Base-by-base conservation (phyloP, 2,797 vertebrate species). In the Sebastes steindachneri region DNA sequence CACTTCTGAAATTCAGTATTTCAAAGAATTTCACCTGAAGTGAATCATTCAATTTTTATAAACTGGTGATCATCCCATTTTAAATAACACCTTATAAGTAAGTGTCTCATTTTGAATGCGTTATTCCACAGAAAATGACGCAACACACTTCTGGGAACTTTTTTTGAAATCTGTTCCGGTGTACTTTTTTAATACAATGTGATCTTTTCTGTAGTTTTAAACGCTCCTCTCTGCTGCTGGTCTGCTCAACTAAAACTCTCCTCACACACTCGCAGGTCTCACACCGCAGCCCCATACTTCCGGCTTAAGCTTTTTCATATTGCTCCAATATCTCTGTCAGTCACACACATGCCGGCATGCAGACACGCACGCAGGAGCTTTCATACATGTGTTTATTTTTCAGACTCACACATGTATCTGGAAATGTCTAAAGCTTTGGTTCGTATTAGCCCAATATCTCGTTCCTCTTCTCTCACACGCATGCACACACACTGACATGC, bases 271-370 rank as follows among this genome's bases (percentile, higher is more conserved):
- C 63, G 63, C 64, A 73, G 63, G 58, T 77, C 84, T 79, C 29
- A 23, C 12, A 23, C 76, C 57, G 53, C 53, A 82, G 60, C 84
- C 48, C 59, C 71, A 63, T 80, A 68, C 69, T 85, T 79, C 84
- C 41, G 60, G 65, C 84, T 80, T 86, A 85, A 88, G 75, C 89
- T 80, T 70, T 84, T 73, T 87, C 89, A 89, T 90, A 84, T 91
- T 90, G 81, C 73, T 80, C 71, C 74, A 88, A 89, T 85, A 86
- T 86, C 77, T 77, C 77, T 57, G 71, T 76, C 86, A 68, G 77
- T 88, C 78, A 69, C 86, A 70, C 69, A 73, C 79, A 89, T 75
- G 75, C 68, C 21, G 6, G 57, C 77, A 82, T 71, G 73, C 69
- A 68, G 66, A 69, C 76, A 81, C 26, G 48, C 86, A 89, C 57